These are phyloP conservation scores for Rousettus madagascariensis DNA, from an alignment of 2,797 vertebrate genomes.

Conservation along the genomic window DNA sequence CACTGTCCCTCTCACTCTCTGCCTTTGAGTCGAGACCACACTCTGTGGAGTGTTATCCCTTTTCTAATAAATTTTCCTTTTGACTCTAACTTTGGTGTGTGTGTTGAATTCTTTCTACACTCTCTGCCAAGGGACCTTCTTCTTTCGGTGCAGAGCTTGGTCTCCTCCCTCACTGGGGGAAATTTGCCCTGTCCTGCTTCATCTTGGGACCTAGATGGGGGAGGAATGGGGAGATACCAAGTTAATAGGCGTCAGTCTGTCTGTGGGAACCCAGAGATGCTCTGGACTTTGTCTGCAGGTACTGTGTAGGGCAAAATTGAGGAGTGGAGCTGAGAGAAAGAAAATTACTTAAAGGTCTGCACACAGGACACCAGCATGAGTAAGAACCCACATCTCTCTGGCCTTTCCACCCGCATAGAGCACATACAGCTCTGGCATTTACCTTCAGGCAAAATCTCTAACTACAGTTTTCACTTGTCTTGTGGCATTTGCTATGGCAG, in stretches of 20 bases:
- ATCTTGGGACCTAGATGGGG: not conserved
- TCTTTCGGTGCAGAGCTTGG: too few species aligned
- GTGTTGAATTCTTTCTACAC: too few species aligned
- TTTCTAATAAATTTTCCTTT: too few species aligned
- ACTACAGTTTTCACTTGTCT: not conserved
- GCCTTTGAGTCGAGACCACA: too few species aligned
- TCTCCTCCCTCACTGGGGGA: too few species aligned
- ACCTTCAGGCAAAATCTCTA: slow-evolving; percentile 1
- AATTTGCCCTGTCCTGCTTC: too few species aligned
- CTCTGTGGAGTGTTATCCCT: too few species aligned
- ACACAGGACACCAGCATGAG: not conserved
- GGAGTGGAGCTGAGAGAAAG: not conserved
- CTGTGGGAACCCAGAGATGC: not conserved
- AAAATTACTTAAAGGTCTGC: not conserved
- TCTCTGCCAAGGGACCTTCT: too few species aligned
- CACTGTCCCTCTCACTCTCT: too few species aligned
- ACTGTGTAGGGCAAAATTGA: not conserved
- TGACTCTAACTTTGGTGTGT: too few species aligned
- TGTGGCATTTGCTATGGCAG: not conserved
- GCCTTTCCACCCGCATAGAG: not conserved
- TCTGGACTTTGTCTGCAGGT: not conserved
- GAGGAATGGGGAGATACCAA: not conserved
- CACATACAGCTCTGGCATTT: not conserved
- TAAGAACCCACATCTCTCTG: not conserved
- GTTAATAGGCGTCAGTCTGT: not conserved